These are phyloP conservation scores for Coenobita brevimanus DNA, from an alignment of 1,140 invertebrate species.

Conservation along the genomic window DNA sequence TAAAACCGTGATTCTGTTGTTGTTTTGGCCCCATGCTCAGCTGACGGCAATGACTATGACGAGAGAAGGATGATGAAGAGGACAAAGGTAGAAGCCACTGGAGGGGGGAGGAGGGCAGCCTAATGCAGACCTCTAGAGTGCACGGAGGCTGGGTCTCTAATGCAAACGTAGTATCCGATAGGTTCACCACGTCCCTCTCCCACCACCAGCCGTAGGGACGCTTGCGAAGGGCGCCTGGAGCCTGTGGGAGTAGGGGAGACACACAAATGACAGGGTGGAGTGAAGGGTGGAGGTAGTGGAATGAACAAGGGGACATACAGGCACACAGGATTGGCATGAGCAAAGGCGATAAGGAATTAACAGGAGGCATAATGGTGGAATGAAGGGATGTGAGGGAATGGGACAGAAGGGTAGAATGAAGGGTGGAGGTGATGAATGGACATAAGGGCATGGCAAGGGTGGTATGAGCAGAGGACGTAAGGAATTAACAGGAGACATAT, in stretches of 20 bases:
- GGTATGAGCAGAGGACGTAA: not conserved
- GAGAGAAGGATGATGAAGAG: too few relatives aligned
- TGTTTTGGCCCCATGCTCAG: too few relatives aligned
- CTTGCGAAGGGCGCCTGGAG: constrained; percentile 54
- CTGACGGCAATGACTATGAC: too few relatives aligned
- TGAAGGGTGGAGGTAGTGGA: not conserved
- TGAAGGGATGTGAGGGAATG: not conserved
- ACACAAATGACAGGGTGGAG: not conserved
- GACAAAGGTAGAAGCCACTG: too few relatives aligned
- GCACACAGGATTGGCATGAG: too few relatives aligned
- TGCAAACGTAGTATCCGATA: constrained; percentile 62
- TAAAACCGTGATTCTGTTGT: too few relatives aligned
- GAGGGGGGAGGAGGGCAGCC: constrained; percentile 21
- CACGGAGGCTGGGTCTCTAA: constrained; percentile 56
- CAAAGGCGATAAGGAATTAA: too few relatives aligned
- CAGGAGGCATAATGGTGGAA: not conserved
- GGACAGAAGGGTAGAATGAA: not conserved
- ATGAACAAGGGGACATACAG: not conserved
- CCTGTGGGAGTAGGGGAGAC: constrained; percentile 40
- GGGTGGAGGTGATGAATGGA: not conserved
- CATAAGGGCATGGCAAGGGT: not conserved
- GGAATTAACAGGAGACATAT: not conserved
- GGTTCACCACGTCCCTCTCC: constrained; percentile 53
- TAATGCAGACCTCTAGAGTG: constrained; percentile 62
- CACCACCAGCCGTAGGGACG: constrained; percentile 51